Conservation (phyloP, 2,113 vertebrate species). For the Cephalopholis sonnerati region DNA sequence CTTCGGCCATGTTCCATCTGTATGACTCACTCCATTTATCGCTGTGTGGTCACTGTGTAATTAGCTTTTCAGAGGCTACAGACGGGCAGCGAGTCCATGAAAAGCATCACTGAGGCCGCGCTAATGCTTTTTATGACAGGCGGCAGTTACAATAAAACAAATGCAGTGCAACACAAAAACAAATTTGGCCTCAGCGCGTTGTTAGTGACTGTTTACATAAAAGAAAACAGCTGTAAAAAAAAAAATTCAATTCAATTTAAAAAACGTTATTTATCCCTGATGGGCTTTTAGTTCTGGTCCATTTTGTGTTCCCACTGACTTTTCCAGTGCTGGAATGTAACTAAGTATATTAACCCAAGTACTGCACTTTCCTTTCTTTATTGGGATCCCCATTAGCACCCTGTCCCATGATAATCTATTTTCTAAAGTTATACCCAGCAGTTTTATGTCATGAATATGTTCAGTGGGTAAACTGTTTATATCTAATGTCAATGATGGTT, state of each 20-base stretch:
- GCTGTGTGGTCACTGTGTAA: constrained; percentile 24
- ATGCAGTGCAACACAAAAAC: not conserved
- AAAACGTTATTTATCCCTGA: not conserved
- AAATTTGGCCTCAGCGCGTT: not conserved
- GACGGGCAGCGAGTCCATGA: not conserved
- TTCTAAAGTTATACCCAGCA: no score
- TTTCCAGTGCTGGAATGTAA: no score
- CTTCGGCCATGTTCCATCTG: constrained; percentile 18
- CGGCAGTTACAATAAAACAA: not conserved
- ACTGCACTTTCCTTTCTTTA: no score
- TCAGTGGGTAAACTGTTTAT: no score
- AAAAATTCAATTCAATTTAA: no score
- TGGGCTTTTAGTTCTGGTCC: no score
- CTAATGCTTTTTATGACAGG: constrained; percentile 5
- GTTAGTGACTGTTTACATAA: not conserved
- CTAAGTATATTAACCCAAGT: no score
- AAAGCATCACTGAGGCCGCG: not conserved
- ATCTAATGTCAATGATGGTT: no score
- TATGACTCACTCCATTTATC: constrained; percentile 48
- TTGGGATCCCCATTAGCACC: no score
- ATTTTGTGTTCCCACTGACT: no score
- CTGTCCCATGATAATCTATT: no score
- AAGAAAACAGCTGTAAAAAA: not conserved
- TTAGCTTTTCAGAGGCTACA: constrained; percentile 28
- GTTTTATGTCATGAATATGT: no score